phyloP scores from a whole-genome alignment of 1,140 invertebrate species.

The Eufriesea mexicana region DNA sequence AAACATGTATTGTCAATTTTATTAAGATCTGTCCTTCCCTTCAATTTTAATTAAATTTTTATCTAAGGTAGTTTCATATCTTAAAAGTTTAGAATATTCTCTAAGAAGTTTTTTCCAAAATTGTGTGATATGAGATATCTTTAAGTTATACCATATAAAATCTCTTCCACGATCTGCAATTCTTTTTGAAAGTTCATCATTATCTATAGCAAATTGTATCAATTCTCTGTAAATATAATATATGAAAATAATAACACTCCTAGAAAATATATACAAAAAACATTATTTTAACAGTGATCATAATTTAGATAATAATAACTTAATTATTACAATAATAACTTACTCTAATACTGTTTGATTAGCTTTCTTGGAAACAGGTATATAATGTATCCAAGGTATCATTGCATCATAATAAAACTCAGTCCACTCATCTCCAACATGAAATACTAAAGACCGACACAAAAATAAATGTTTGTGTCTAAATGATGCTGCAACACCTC shows the following conservation, averaged over 20 bases:
- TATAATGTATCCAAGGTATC: slow-evolving; percentile 98
- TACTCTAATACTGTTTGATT: slow-evolving; percentile 86
- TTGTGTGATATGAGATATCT: slow-evolving; percentile 91
- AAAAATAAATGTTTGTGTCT: slow-evolving; percentile 98
- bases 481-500: slow-evolving; percentile 98
- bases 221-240: slow-evolving; percentile 83
- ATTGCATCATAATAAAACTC: slow-evolving; percentile 97
- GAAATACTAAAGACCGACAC: slow-evolving; percentile 96
- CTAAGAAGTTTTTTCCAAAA: slow-evolving; percentile 94
- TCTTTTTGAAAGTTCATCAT: slow-evolving; percentile 89
- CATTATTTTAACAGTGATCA: neutral
- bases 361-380: slow-evolving; percentile 91
- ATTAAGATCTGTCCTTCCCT: slow-evolving; percentile 45
- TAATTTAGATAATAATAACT: too few relatives aligned
- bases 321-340: too few relatives aligned
- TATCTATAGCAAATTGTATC: slow-evolving; percentile 89
- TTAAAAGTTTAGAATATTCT: slow-evolving; percentile 90
- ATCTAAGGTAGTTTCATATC: slow-evolving; percentile 86
- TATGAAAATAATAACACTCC: slow-evolving; percentile 8
- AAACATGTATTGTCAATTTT: neutral
- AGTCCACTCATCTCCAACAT: slow-evolving; percentile 96
- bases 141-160: slow-evolving; percentile 93
- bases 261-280: slow-evolving; percentile 19
- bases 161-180: slow-evolving; percentile 92
- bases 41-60: slow-evolving; percentile 83